Evolutionary conservation across 2,113 vertebrate species (phyloP).

Genomic region (Lichenostomus cassidix): DNA sequence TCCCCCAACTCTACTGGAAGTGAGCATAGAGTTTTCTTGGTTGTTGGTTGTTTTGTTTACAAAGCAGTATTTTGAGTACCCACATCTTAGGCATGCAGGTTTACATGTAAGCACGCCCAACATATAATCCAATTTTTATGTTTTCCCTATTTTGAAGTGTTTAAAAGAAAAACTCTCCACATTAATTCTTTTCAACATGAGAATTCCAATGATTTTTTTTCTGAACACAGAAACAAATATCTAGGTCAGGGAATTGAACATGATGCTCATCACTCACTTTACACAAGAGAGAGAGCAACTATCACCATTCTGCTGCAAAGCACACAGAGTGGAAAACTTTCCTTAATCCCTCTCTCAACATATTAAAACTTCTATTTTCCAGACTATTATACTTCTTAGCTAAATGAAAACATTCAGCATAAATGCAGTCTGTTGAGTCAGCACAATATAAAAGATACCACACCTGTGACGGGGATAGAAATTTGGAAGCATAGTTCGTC

Average conservation of each 20-base stretch:
- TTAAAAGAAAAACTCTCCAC: background rate
- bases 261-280: background rate
- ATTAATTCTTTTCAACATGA: background rate
- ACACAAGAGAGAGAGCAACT: background rate
- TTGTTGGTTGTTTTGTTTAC: background rate
- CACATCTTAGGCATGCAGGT: background rate
- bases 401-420: background rate
- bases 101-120: background rate
- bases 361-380: background rate
- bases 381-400: background rate
- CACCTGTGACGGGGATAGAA: slow-evolving; percentile 88
- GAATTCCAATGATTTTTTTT: background rate
- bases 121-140: background rate
- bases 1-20: background rate
- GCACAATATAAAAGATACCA: background rate
- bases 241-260: background rate
- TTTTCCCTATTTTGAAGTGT: background rate
- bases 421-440: background rate
- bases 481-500: slow-evolving; percentile 92
- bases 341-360: background rate
- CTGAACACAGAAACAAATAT: background rate
- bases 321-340: background rate
- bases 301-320: background rate
- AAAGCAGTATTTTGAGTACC: background rate
- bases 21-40: background rate